Evolutionary conservation across 30 jellyfish, hydroid and myxozoan genomes (phyloP).

Genomic region (Turritopsis dohrnii): DNA sequence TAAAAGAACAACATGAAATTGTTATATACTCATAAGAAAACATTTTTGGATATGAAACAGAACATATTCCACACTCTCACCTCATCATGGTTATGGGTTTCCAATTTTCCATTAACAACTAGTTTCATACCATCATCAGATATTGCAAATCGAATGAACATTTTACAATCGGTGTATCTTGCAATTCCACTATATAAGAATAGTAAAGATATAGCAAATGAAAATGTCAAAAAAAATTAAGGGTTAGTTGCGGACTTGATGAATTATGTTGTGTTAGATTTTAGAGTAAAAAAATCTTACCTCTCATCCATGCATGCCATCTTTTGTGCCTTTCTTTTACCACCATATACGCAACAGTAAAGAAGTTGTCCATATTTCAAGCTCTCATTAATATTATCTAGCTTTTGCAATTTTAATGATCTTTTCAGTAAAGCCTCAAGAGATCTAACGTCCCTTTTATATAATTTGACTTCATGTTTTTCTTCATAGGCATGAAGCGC

Average conservation of each 20-base stretch:
- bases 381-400: conserved; percentile 22
- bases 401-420: conserved; percentile 32
- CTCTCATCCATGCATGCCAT: conserved; percentile 49
- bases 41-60: background rate
- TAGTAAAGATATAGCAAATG: background rate
- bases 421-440: conserved; percentile 36
- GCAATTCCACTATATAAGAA: conserved; percentile 33
- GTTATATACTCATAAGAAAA: background rate
- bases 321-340: conserved; percentile 39
- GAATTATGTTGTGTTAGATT: too few relatives aligned
- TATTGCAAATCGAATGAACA: conserved; percentile 42
- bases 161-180: conserved; percentile 35
- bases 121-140: conserved; percentile 45
- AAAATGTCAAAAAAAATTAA: background rate
- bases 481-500: conserved; percentile 35
- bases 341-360: conserved; percentile 49
- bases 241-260: too few relatives aligned
- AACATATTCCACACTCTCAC: background rate
- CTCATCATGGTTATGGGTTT: conserved; percentile 35
- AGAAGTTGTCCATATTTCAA: conserved; percentile 42
- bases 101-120: conserved; percentile 43
- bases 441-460: conserved; percentile 38
- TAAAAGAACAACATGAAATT: background rate
- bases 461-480: conserved; percentile 27
- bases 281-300: conserved; percentile 2